Conservation (phyloP, 1,140 invertebrate species). For the Plectrocnemia conspersa region DNA sequence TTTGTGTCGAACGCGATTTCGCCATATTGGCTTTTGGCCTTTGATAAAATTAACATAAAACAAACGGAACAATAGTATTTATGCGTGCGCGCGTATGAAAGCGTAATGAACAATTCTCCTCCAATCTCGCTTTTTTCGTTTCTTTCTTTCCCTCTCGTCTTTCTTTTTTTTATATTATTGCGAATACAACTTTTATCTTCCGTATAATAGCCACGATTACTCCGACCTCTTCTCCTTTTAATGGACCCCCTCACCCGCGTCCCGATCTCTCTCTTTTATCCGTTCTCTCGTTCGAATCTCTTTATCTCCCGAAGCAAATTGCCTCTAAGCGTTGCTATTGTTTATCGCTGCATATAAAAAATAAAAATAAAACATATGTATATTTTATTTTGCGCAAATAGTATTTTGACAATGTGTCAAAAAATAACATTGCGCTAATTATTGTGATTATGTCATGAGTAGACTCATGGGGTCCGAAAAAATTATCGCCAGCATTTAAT, state of each 20-base stretch:
- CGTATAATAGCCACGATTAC: slow-evolving; percentile 24
- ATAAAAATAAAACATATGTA: not conserved
- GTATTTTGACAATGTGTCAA: too few species aligned
- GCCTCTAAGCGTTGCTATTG: slow-evolving; percentile 25
- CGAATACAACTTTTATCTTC: slow-evolving; percentile 24
- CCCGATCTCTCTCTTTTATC: slow-evolving; percentile 23
- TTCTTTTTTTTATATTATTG: slow-evolving; percentile 22
- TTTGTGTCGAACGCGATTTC: slow-evolving; percentile 11
- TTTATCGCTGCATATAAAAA: slow-evolving; percentile 15
- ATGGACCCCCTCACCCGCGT: slow-evolving; percentile 14
- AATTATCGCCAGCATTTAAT: too few species aligned
- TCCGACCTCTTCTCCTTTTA: slow-evolving; percentile 18
- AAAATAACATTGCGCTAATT: too few species aligned
- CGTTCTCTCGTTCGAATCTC: slow-evolving; percentile 17
- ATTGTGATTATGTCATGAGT: too few species aligned
- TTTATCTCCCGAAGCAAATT: slow-evolving; percentile 24
- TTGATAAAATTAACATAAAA: not conserved
- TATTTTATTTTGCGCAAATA: too few species aligned
- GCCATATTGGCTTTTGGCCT: not conserved
- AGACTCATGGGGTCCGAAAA: too few species aligned
- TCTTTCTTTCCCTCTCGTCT: not conserved
- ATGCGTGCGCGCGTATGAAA: too few species aligned
- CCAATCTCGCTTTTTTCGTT: not conserved
- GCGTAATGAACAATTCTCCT: not conserved
- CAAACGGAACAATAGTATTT: not conserved